These are phyloP conservation scores for Cyphomyrus discorhynchus DNA, from an alignment of 2,113 vertebrate species.

Conservation along the genomic window DNA sequence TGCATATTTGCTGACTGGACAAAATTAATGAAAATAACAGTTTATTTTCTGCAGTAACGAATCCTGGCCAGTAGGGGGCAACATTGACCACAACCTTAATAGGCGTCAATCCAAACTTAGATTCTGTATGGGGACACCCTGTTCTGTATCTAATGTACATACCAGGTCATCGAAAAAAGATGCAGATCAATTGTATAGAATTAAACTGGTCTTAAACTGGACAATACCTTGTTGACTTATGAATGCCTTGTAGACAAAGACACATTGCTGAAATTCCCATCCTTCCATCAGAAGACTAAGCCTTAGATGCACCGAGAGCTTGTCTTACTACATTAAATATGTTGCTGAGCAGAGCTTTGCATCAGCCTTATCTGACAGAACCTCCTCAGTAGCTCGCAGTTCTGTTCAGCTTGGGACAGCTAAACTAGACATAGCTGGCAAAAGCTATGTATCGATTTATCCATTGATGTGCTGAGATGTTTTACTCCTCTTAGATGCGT, in stretches of 20 bases:
- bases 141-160: neutral
- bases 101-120: neutral
- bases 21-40: neutral
- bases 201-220: neutral
- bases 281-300: neutral
- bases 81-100: neutral
- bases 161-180: neutral
- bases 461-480: slow-evolving; percentile 1
- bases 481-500: neutral
- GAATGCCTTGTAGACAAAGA: neutral
- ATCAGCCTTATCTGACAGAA: too few relatives aligned
- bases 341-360: neutral
- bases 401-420: slow-evolving; percentile 1
- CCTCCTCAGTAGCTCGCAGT: neutral
- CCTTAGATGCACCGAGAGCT: neutral
- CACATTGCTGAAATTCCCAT: neutral
- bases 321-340: neutral
- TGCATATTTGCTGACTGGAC: neutral
- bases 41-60: neutral
- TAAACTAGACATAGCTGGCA: neutral
- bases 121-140: neutral
- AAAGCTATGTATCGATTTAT: neutral
- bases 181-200: neutral
- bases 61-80: slow-evolving; percentile 9
- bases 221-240: neutral